Conservation (phyloP, 2,113 vertebrate genomes). For the Choloepus hoffmanni region DNA sequence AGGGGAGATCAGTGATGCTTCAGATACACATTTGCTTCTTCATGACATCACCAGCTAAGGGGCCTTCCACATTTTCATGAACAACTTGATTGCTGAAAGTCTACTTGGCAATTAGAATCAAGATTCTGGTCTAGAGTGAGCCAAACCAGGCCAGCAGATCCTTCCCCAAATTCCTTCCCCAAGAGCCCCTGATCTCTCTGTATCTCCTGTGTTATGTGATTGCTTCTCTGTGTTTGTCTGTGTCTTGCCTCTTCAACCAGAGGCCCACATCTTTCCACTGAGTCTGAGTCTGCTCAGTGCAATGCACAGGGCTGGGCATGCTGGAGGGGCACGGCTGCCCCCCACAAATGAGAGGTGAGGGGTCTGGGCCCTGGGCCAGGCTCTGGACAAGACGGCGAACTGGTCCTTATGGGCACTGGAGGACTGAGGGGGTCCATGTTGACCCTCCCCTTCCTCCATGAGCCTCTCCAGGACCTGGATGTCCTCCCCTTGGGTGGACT, state of each 20-base stretch:
- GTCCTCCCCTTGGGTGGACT: neutral
- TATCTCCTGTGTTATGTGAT: too few relatives aligned
- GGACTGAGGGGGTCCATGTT: neutral
- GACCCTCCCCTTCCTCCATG: rapidly evolving
- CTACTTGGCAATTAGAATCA: neutral
- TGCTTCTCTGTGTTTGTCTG: neutral
- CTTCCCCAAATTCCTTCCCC: neutral
- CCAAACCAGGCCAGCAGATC: neutral
- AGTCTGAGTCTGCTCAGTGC: too few relatives aligned
- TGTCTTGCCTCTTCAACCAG: neutral
- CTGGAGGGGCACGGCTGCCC: neutral
- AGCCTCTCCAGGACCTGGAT: neutral
- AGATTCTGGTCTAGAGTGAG: neutral
- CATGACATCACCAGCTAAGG: neutral
- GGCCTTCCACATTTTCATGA: neutral
- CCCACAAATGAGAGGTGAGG: neutral
- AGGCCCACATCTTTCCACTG: neutral
- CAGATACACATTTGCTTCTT: neutral
- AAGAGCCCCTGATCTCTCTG: neutral
- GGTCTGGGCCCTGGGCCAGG: neutral
- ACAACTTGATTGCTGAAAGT: neutral
- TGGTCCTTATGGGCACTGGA: neutral
- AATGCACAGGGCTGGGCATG: too few relatives aligned
- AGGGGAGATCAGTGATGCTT: neutral
- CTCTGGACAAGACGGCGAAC: neutral